Conservation (phyloP, 1,140 invertebrate genomes). For the Drosophila repletoides region DNA sequence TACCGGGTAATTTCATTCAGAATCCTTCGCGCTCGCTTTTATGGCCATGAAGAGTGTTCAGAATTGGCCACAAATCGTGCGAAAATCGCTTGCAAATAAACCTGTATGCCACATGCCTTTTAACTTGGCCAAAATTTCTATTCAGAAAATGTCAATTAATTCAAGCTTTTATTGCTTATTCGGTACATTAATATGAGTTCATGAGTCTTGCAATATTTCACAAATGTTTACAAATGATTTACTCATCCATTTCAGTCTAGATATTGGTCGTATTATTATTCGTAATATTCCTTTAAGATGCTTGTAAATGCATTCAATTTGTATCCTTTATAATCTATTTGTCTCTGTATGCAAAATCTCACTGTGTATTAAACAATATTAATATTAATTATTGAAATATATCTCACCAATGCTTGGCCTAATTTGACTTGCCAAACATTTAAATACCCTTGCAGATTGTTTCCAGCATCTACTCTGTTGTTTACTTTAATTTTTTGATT, state of each 20-base stretch:
- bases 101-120: neutral
- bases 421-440: too few species aligned
- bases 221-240: conserved; percentile 25
- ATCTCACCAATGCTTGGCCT: too few species aligned
- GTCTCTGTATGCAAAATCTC: too few species aligned
- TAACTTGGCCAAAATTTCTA: conserved; percentile 29
- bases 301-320: too few species aligned
- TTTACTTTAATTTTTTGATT: too few species aligned
- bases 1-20: conserved; percentile 15
- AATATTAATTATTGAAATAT: too few species aligned
- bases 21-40: conserved; percentile 29
- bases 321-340: too few species aligned
- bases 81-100: conserved; percentile 39
- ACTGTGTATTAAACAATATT: too few species aligned
- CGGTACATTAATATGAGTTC: conserved; percentile 24
- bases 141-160: conserved; percentile 67
- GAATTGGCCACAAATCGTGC: conserved; percentile 66
- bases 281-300: too few species aligned
- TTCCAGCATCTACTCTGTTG: too few species aligned
- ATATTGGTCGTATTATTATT: too few species aligned
- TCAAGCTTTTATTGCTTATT: conserved; percentile 63
- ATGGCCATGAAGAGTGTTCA: conserved; percentile 37
- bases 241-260: neutral
- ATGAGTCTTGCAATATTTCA: conserved; percentile 10
- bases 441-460: too few species aligned